Evolutionary conservation across 2,797 vertebrate species (phyloP).

Genomic region (Chrosomus eos): DNA sequence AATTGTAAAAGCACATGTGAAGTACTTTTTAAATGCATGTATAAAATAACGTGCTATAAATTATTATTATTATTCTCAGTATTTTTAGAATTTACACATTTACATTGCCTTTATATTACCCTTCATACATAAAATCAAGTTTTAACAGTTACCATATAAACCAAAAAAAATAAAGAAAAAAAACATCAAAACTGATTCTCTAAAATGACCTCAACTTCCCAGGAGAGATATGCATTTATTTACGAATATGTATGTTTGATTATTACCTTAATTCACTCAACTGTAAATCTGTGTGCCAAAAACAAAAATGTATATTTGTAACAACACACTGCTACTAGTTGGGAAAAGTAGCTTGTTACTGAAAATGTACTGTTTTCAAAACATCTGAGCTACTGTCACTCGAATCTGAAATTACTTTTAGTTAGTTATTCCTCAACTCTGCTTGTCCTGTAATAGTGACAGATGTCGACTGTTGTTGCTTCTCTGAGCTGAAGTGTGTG

Average conservation of each 20-base stretch:
- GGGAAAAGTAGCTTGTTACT: constrained; percentile 7
- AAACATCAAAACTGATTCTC: neutral
- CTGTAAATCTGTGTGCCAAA: neutral
- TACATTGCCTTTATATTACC: neutral
- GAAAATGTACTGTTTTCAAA: constrained; percentile 14
- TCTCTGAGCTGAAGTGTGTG: constrained; percentile 36
- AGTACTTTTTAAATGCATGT: neutral
- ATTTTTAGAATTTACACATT: neutral
- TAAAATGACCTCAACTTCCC: neutral
- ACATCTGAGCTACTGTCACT: constrained; percentile 7
- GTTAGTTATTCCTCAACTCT: constrained; percentile 11
- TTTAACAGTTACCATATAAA: neutral
- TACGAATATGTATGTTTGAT: no score
- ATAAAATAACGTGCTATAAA: neutral
- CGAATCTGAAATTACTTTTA: constrained; percentile 16
- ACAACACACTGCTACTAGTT: neutral
- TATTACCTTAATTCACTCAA: neutral
- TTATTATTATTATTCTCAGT: neutral
- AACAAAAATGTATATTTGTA: constrained; percentile 4
- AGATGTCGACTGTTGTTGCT: constrained; percentile 52
- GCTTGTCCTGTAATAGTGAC: constrained; percentile 45
- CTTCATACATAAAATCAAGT: neutral
- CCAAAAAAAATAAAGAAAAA: no score
- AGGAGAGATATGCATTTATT: neutral
- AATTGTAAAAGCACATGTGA: no score